Base-by-base conservation (phyloP, 2,797 vertebrate genomes). In the Leuciscus waleckii region DNA sequence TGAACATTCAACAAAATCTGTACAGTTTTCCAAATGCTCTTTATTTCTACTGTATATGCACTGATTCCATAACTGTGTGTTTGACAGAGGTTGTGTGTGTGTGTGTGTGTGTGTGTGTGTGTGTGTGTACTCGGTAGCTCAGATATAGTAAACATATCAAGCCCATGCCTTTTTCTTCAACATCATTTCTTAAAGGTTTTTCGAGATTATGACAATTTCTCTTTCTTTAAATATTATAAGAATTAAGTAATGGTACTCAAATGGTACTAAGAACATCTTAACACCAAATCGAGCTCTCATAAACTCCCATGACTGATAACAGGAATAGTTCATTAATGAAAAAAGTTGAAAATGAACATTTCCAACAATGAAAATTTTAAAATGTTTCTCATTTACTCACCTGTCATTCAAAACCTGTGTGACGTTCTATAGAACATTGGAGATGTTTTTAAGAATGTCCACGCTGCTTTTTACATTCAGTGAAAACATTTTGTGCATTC, bases 1-100 rank as follows among this genome's bases (percentile, higher is more conserved):
- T 74, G 56, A 82, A 75, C 41, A 74, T 70, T 69, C 67, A 81
- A 39, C 49, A 81, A 65, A 49, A 63, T 49, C 21, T 83, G 39
- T 70, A 70, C 56, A 83, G 81, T 83, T 83, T 83, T 75, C 41
- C 81, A 74, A 63, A 61, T n/a, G 19, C 7, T 58, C 54, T 69
- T 70, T 65, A 61, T 79, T 85, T 56, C 58, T 79, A 71, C 37
- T 81, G 35, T 65, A 65, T 78, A 69, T 56, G 46, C 71, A 77
- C 54, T 37, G 23, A 83, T 65, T 84, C 39, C 54, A 70, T 77
- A 76, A 70, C 51, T 79, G 7, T 71, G 80, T 82, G 67, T 70
- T 70, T 82, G 46, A 35, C 4, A 35, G 35, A 35, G 35, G 35
- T 29, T 54, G 49, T 21, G 79, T 6, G 16, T 17, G 39, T 41